Evolutionary conservation across 2,888 invertebrate genomes (phyloP).

Genomic region (Brenthis hecate): DNA sequence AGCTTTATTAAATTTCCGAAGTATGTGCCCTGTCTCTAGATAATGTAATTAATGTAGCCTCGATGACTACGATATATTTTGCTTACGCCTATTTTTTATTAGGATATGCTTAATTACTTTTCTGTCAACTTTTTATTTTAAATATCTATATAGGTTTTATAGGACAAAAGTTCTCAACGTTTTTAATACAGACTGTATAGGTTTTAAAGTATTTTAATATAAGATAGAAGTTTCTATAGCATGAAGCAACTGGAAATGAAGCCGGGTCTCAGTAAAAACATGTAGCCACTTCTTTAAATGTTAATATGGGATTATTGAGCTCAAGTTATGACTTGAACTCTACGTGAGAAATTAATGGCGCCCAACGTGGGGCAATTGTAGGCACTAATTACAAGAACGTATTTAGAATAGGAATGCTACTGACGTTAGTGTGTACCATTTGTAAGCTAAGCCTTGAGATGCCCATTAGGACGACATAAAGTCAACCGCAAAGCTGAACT

Average conservation of each 20-base stretch:
- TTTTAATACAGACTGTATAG: too few species aligned
- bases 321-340: slow-evolving; percentile 6
- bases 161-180: too few species aligned
- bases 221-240: too few species aligned
- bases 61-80: slow-evolving; percentile 21
- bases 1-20: slow-evolving; percentile 28
- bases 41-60: slow-evolving; percentile 24
- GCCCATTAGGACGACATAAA: slow-evolving; percentile 35
- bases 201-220: too few species aligned
- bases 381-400: slow-evolving; percentile 28
- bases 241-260: too few species aligned
- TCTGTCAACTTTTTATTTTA: background rate
- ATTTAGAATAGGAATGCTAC: slow-evolving; percentile 20
- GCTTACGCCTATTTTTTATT: slow-evolving; percentile 1
- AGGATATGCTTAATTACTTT: slow-evolving; percentile 13
- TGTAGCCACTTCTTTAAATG: background rate
- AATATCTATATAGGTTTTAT: background rate
- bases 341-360: slow-evolving; percentile 42
- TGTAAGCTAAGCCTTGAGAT: slow-evolving; percentile 25
- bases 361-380: slow-evolving; percentile 47
- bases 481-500: slow-evolving; percentile 33
- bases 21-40: slow-evolving; percentile 17
- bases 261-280: too few species aligned
- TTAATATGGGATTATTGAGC: background rate
- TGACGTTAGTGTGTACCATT: slow-evolving; percentile 23